phyloP scores from a whole-genome alignment of 2,113 vertebrate genomes.

The Carollia perspicillata region DNA sequence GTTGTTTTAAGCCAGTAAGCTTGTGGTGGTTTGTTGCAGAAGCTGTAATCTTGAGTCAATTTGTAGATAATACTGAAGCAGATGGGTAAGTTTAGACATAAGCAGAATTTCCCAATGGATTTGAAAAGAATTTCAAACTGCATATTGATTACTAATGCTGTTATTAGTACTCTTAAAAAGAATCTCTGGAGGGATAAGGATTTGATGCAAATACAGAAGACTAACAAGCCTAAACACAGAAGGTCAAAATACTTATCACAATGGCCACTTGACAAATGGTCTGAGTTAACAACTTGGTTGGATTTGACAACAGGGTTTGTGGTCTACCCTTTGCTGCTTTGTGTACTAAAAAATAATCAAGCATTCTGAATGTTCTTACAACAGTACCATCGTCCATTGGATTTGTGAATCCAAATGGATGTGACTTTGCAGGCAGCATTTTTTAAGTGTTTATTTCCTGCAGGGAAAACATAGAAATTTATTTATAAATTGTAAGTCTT shows the following conservation, averaged over 20 bases:
- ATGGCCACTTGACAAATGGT: not conserved
- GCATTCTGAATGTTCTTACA: not conserved
- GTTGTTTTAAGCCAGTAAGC: not conserved
- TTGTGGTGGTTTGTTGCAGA: not conserved
- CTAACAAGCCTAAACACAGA: not conserved
- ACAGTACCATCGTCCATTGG: not conserved
- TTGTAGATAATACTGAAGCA: not conserved
- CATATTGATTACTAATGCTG: not conserved
- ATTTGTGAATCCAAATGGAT: constrained; percentile 9
- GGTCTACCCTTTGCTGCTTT: not conserved
- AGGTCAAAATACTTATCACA: not conserved
- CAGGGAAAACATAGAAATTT: constrained; percentile 66
- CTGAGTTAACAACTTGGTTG: not conserved
- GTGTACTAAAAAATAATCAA: not conserved
- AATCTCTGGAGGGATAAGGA: not conserved
- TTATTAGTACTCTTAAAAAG: not conserved
- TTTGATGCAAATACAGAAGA: not conserved
- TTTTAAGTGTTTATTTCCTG: constrained; percentile 59
- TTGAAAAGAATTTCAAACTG: not conserved
- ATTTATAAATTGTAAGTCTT: constrained; percentile 70
- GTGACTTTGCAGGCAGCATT: constrained; percentile 50
- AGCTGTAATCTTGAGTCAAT: not conserved
- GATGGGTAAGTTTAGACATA: not conserved
- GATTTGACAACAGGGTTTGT: not conserved
- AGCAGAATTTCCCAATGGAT: not conserved